A percentile compares a stretch with the other conserved stretches of the same genome.
phyloP scores from a whole-genome alignment of 37 sponge, comb jelly and placozoan genomes.

The Spongilla lacustris region DNA sequence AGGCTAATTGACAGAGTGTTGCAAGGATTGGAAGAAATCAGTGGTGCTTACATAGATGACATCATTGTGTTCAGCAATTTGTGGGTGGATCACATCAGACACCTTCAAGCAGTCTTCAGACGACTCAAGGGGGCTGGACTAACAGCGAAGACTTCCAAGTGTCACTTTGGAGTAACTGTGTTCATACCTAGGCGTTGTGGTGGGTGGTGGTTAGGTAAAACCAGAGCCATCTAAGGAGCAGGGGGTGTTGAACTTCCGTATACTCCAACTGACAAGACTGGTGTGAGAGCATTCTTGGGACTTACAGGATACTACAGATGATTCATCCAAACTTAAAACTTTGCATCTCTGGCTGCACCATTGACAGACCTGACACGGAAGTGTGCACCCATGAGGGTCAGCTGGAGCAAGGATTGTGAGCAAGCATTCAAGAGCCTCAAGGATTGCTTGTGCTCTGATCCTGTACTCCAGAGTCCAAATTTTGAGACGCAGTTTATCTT shows the following conservation, averaged over 20 bases:
- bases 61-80: no score
- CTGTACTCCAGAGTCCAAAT: conserved; percentile 17
- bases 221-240: conserved; percentile 51
- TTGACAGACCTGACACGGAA: no score
- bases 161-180: conserved; percentile 52
- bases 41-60: no score
- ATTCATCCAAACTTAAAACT: no score
- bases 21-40: no score
- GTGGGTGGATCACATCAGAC: conserved; percentile 27
- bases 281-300: neutral
- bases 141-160: conserved; percentile 59
- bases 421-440: no score
- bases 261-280: conserved; percentile 50
- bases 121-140: conserved; percentile 32
- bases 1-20: no score
- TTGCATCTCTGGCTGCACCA: no score
- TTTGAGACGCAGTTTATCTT: neutral
- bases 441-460: no score
- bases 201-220: conserved; percentile 38
- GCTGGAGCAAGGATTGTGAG: no score
- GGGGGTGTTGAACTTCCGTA: conserved; percentile 24
- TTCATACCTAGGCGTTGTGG: conserved; percentile 51
- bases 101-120: conserved; percentile 26
- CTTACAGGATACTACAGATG: neutral
- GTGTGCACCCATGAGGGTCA: no score